phyloP scores from a whole-genome alignment of 2,888 invertebrate species.

The Apamea sordens region DNA sequence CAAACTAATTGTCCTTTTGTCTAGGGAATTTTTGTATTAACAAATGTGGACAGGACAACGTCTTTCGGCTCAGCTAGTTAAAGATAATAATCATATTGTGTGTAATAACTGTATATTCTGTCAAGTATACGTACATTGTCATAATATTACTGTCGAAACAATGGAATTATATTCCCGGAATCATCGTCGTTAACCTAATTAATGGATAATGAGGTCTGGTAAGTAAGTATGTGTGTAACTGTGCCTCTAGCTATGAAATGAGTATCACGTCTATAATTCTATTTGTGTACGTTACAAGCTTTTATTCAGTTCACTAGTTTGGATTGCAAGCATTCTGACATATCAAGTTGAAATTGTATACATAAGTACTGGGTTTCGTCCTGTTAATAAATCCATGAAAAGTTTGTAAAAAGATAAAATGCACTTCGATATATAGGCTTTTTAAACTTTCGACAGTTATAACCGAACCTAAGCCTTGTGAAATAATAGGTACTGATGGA shows the following conservation, averaged over 20 bases:
- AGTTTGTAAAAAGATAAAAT: neutral
- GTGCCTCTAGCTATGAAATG: neutral
- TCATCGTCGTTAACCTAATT: slow-evolving; percentile 51
- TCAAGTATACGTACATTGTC: slow-evolving; percentile 16
- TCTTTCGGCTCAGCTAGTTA: neutral
- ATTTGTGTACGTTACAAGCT: neutral
- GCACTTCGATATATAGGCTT: neutral
- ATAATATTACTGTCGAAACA: slow-evolving; percentile 44
- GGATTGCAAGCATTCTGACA: neutral
- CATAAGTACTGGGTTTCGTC: neutral
- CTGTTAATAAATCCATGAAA: neutral
- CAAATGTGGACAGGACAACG: neutral
- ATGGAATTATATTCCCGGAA: slow-evolving; percentile 20
- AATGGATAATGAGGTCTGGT: slow-evolving; percentile 45
- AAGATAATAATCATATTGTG: slow-evolving; percentile 4
- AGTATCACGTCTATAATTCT: neutral
- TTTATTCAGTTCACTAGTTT: neutral
- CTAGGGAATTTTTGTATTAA: neutral
- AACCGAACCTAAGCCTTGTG: neutral
- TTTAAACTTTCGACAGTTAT: neutral
- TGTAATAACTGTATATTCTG: slow-evolving; percentile 28
- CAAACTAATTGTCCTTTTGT: neutral
- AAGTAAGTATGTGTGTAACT: neutral
- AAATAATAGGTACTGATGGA: too few species aligned
- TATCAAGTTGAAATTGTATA: neutral